Conservation (phyloP, 1,140 invertebrate genomes). For the Drosophila sechellia region DNA sequence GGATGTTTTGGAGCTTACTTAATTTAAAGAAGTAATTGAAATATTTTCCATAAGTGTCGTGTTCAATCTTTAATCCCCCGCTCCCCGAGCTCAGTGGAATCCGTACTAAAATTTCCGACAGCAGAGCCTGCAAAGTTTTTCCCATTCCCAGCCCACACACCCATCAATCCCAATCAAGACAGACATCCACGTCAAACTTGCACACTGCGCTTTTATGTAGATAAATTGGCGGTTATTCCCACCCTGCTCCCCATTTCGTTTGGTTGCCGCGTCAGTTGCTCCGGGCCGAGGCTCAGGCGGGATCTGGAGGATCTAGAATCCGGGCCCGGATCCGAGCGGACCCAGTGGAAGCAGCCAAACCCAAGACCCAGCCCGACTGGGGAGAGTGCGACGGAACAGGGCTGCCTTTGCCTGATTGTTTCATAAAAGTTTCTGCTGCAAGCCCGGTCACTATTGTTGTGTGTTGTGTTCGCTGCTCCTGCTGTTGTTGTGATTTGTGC, state of each 20-base stretch:
- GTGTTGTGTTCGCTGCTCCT: conserved; percentile 46
- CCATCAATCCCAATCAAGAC: conserved; percentile 75
- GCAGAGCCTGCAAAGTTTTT: conserved; percentile 67
- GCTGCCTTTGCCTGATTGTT: conserved; percentile 74
- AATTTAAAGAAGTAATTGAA: neutral
- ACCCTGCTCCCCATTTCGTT: conserved; percentile 45
- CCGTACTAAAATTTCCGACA: conserved; percentile 37
- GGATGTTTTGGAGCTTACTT: neutral
- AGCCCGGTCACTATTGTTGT: conserved; percentile 66
- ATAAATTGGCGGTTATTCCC: conserved; percentile 76
- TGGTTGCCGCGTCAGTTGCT: conserved; percentile 61
- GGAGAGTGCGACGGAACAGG: neutral
- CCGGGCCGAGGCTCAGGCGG: conserved; percentile 13
- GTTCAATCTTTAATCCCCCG: conserved; percentile 26
- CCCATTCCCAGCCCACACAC: conserved; percentile 48
- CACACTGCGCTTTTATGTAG: conserved; percentile 82
- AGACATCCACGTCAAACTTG: conserved; percentile 73
- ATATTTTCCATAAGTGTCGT: conserved; percentile 8
- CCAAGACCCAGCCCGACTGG: conserved; percentile 13
- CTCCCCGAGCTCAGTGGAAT: conserved; percentile 1
- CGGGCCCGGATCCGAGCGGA: conserved; percentile 9
- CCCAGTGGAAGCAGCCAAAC: conserved; percentile 15
- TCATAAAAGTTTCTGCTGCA: conserved; percentile 76
- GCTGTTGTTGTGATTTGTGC: conserved; percentile 73
- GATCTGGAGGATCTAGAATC: conserved; percentile 29